Base-by-base conservation (phyloP, 2,888 invertebrate genomes). In the Seira ritae region DNA sequence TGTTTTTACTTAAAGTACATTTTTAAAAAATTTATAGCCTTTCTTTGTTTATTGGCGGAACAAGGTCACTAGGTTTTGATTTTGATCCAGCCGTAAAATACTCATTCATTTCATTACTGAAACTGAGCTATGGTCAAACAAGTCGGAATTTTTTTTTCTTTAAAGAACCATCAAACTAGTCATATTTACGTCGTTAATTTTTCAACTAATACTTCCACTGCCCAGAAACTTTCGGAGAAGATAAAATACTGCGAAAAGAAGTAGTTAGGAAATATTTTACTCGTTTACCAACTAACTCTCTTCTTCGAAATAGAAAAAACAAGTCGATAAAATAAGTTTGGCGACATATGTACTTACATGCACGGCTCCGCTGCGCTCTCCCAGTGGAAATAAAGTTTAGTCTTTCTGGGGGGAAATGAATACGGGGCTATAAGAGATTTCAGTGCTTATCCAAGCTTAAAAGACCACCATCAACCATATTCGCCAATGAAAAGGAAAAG, bases 311-410 rank as follows among this genome's bases (percentile, higher is more conserved):
- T 50, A 50, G 12, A 50, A 50, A 50, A n/a, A n/a, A 50, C 12
- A 50, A 50, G 50, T 50, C 50, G 50, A 50, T 50, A 50, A 50
- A 50, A 50, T 1, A 50, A 50, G 50, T 50, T 50, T 50, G 50
- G 50, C 50, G 50, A 50, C 50, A 50, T 50, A 50, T 50, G 50
- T 50, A 50, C 50, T 50, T 50, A 50, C 50, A 50, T 50, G 50
- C 12, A n/a, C 15, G 50, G 50, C 50, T 50, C 50, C 50, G 3
- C 2, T n/a, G 15, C 50, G 42, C 42, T 42, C 42, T 42, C 42
- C 42, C 12, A 42, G 6, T 42, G 4, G 12, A n/a, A 50, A n/a
- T 2, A 50, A 8, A 50, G 31, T 8, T 8, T 31, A 31, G 31
- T 31, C 3, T 31, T n/a, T 31, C 31, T 31, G 31, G 31, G 31